phyloP scores from a whole-genome alignment of 1,140 invertebrate genomes.

The Dolichoris vasculosae region DNA sequence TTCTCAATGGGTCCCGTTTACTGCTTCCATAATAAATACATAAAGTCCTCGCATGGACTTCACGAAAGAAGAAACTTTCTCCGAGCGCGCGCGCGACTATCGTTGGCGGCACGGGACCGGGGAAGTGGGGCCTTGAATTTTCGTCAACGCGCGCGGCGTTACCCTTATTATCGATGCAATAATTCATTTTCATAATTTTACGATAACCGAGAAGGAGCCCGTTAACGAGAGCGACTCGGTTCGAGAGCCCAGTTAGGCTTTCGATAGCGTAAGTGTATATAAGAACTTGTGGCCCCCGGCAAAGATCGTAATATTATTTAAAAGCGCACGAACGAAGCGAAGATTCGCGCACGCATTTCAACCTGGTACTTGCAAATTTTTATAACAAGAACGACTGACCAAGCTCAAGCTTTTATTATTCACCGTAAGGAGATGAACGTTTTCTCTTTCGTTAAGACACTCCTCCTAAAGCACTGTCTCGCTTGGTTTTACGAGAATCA shows the following conservation, averaged over 20 bases:
- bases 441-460: slow-evolving; percentile 2
- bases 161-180: slow-evolving; percentile 60
- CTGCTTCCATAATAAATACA: slow-evolving; percentile 61
- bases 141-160: slow-evolving; percentile 41
- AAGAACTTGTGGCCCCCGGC: background rate
- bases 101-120: background rate
- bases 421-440: background rate
- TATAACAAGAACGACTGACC: background rate
- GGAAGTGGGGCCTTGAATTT: slow-evolving; percentile 50
- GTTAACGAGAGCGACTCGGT: slow-evolving; percentile 15
- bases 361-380: slow-evolving; percentile 32
- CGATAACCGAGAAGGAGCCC: slow-evolving; percentile 44
- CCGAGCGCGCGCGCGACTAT: background rate
- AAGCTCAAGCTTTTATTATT: background rate
- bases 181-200: slow-evolving; percentile 69
- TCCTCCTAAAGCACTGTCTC: background rate
- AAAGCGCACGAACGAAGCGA: background rate
- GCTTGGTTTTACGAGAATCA: background rate
- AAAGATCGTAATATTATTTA: background rate
- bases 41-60: slow-evolving; percentile 52
- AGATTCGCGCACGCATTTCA: background rate
- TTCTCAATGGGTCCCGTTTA: slow-evolving; percentile 50
- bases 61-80: slow-evolving; percentile 27
- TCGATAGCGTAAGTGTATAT: background rate
- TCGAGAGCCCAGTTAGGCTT: slow-evolving; percentile 5